Percentiles rank a stretch among this genome's conserved stretches.
Conservation (phyloP, 2,888 invertebrate genomes). For the Dryobotodes eremita region DNA sequence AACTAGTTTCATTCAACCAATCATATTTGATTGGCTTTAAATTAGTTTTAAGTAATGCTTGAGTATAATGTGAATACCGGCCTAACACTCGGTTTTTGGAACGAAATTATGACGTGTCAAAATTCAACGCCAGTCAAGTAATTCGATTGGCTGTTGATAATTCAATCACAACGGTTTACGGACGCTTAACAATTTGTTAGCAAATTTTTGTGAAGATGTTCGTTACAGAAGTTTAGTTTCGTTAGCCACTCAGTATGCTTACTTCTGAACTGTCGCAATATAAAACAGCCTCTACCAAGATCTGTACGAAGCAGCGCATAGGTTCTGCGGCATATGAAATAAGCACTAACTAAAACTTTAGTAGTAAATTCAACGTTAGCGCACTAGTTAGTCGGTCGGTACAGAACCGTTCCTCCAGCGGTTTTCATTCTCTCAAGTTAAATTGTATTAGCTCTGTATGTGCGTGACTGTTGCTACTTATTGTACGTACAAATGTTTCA, state of each 20-base stretch:
- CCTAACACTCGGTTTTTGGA: not conserved
- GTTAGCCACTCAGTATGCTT: not conserved
- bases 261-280: not conserved
- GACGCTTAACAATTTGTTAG: not conserved
- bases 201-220: not conserved
- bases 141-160: not conserved
- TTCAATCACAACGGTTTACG: not conserved
- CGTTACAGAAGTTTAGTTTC: too few relatives aligned
- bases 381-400: conserved; percentile 63
- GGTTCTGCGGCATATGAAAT: conserved; percentile 58
- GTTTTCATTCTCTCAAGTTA: conserved; percentile 71
- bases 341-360: conserved; percentile 65
- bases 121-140: not conserved
- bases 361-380: conserved; percentile 65
- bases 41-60: not conserved
- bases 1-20: not conserved
- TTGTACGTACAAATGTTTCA: conserved; percentile 59
- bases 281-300: conserved; percentile 29
- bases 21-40: not conserved
- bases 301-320: conserved; percentile 47
- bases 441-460: conserved; percentile 75
- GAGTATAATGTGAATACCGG: not conserved
- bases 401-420: conserved; percentile 56
- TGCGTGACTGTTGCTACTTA: conserved; percentile 69
- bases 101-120: not conserved